Base-by-base conservation (phyloP, 1,140 invertebrate genomes). In the Lepeophtheirus salmonis region DNA sequence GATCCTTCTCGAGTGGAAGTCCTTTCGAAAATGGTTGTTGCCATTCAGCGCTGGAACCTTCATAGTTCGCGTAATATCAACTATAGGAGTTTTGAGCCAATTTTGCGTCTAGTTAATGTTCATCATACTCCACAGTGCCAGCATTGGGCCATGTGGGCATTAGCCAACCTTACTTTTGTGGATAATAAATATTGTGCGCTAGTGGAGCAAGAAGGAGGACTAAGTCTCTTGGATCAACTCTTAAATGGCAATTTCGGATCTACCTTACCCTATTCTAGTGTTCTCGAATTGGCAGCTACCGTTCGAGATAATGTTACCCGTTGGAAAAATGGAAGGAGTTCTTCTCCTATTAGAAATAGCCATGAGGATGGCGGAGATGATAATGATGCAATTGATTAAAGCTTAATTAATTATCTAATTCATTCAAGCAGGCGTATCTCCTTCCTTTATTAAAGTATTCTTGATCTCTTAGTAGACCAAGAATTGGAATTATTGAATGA, bases 91-190 rank as follows among this genome's bases (percentile, higher is more conserved):
- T 95, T 96, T 74, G 80, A 88, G 68, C 91, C 91, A 2, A 87
- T 95, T 63, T 72, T 96, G 4, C 76, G 83, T 60, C 72, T 96
- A 48, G 76, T 91, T 2, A 76, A 80, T 63, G 78, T 83, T 56
- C 80, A 81, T 67, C 83, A 90, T 64, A 90, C 87, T 2, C 83
- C 86, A 0, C 81, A 88, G 68, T 92, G 88, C 70, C 89, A 94
- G 69, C 81, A 89, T 68, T 96, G 91, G 91, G 89, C 90, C 1
- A 83, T 87, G n/a, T 97, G 92, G 92, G 94, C 91, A 3, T 74
- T 97, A 41, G 89, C 90, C 24, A 97, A 97, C 75, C 77, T 97
- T 17, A 97, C 90, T 13, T 80, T 79, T 66, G 87, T 95, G 50
- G 89, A 89, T 71, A 83, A 85, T 89, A 96, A 94, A 73, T 97